Conservation (phyloP, 1,140 invertebrate species). For the Drosophila insularis region DNA sequence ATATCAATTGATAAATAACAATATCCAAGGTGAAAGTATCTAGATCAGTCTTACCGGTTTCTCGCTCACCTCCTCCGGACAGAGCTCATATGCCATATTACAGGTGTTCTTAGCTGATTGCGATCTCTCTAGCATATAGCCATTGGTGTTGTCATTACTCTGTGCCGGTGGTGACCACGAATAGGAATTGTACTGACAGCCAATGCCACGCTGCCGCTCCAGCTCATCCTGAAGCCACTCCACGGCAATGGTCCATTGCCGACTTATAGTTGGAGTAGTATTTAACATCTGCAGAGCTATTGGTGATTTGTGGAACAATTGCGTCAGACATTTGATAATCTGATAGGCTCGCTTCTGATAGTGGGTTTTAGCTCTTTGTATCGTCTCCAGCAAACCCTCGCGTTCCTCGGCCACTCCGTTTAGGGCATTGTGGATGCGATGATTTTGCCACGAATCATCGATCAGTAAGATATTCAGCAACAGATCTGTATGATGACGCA, state of each 20-base stretch:
- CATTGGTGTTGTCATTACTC: constrained; percentile 97
- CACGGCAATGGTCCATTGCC: constrained; percentile 94
- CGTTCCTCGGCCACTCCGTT: constrained; percentile 95
- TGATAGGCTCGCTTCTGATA: constrained; percentile 98
- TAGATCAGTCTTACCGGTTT: constrained; percentile 51
- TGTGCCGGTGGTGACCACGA: constrained; percentile 97
- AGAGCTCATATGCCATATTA: constrained; percentile 91
- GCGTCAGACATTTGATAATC: constrained; percentile 97
- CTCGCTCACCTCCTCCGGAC: constrained; percentile 88
- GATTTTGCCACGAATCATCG: constrained; percentile 97
- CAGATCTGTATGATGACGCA: constrained; percentile 95
- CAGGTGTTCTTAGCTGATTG: constrained; percentile 95
- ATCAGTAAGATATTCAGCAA: constrained; percentile 93
- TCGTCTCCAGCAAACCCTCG: constrained; percentile 96
- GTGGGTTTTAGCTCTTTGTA: constrained; percentile 94
- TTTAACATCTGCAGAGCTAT: constrained; percentile 89
- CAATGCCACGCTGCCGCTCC: constrained; percentile 86
- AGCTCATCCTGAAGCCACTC: constrained; percentile 98
- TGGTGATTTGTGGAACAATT: constrained; percentile 93
- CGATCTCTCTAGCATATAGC: constrained; percentile 96
- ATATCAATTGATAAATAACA: constrained; percentile 2
- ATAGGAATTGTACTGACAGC: constrained; percentile 87
- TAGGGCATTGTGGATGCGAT: constrained; percentile 95
- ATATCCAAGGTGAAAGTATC: no score
- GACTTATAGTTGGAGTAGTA: constrained; percentile 89